phyloP scores from a whole-genome alignment of 2,113 vertebrate species.

The Numenius arquata region DNA sequence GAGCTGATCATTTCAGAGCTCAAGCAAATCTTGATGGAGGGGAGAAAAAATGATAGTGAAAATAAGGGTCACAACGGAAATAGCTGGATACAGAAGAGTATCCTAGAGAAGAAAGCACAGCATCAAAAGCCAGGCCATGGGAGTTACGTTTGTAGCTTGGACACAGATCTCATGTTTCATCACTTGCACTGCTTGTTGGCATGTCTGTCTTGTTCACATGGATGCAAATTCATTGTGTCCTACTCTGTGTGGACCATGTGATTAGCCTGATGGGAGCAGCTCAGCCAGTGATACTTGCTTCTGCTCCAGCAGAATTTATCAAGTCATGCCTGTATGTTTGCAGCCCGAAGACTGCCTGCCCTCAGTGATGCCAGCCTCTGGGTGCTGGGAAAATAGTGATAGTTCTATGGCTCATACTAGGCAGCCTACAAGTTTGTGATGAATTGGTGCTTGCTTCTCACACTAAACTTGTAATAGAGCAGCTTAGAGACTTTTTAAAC shows the following conservation, averaged over 20 bases:
- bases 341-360: not conserved
- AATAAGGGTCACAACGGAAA: not conserved
- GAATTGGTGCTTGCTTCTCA: not conserved
- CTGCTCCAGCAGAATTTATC: not conserved
- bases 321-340: not conserved
- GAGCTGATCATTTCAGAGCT: not conserved
- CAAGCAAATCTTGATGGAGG: not conserved
- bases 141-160: not conserved
- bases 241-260: accelerated
- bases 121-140: not conserved
- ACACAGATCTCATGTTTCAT: not conserved
- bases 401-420: not conserved
- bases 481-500: not conserved
- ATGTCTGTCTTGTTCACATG: not conserved
- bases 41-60: not conserved
- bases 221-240: not conserved
- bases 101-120: not conserved
- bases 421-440: not conserved
- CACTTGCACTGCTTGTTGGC: not conserved
- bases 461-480: not conserved
- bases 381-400: not conserved
- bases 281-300: not conserved
- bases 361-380: not conserved
- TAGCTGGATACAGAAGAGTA: not conserved
- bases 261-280: not conserved